phyloP scores from a whole-genome alignment of 2,113 vertebrate genomes.

The Zosterops japonicus region DNA sequence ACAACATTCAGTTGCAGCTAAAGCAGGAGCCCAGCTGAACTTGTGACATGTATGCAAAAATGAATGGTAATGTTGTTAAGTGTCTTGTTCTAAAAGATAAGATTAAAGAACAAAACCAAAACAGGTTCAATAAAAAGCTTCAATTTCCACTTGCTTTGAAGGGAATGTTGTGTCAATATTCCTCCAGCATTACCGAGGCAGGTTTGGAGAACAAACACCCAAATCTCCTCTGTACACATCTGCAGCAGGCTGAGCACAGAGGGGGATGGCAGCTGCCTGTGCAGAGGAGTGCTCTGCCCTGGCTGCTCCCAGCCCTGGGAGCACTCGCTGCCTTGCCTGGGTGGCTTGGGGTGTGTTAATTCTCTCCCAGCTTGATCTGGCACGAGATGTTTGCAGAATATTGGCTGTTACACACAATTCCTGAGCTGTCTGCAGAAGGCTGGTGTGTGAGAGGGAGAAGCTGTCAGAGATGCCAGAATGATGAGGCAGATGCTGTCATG shows the following conservation, averaged over 20 bases:
- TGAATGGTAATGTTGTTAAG: neutral
- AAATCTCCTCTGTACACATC: neutral
- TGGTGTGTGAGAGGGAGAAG: neutral
- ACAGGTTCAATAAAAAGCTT: neutral
- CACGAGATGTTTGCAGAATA: neutral
- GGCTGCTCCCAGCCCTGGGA: neutral
- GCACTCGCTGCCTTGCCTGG: neutral
- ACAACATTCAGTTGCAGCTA: neutral
- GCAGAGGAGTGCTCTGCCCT: neutral
- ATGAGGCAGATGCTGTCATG: neutral
- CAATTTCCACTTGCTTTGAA: neutral
- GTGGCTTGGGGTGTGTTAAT: neutral
- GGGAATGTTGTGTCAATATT: neutral
- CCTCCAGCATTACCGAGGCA: neutral
- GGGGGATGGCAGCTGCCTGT: neutral
- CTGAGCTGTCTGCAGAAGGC: neutral
- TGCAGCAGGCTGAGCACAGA: neutral
- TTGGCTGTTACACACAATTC: neutral
- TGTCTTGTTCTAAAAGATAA: conserved; percentile 6
- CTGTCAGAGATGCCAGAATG: neutral
- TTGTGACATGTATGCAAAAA: neutral
- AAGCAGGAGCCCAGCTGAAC: neutral
- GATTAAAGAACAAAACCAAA: neutral
- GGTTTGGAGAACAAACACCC: neutral
- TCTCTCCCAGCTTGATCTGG: neutral